A percentile compares a stretch with the other conserved stretches of the same genome.
Evolutionary conservation across 1,140 invertebrate genomes (phyloP).

Genomic region (Leucophenga varia): DNA sequence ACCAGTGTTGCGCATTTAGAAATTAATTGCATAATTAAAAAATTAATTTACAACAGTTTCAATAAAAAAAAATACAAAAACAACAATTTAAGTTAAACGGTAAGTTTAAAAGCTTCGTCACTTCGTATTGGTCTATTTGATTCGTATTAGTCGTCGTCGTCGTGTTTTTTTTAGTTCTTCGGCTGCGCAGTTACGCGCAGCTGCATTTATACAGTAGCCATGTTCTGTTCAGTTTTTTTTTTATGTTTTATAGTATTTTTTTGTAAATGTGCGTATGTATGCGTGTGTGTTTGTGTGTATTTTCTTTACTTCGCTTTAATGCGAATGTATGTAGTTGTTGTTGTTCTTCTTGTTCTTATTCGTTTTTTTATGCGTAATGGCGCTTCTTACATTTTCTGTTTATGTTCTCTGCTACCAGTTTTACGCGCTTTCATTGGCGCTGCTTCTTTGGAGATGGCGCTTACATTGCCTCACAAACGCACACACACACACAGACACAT

Average conservation of each 20-base stretch:
- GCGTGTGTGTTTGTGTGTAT: too few relatives aligned
- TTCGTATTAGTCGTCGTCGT: slow-evolving; percentile 9
- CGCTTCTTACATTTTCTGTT: slow-evolving; percentile 7
- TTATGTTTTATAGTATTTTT: too few relatives aligned
- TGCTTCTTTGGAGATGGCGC: too few relatives aligned
- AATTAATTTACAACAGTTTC: too few relatives aligned
- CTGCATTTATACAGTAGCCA: slow-evolving; percentile 25
- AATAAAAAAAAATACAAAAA: too few relatives aligned
- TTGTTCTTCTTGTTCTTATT: slow-evolving; percentile 26
- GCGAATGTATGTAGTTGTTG: too few relatives aligned
- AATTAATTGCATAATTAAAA: too few relatives aligned
- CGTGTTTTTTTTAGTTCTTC: slow-evolving; percentile 20
- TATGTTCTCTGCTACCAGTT: slow-evolving; percentile 45
- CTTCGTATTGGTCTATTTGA: slow-evolving; percentile 14
- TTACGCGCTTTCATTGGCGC: slow-evolving; percentile 54
- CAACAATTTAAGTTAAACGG: too few relatives aligned
- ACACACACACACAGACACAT: too few relatives aligned
- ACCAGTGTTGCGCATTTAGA: too few relatives aligned
- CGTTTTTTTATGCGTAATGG: slow-evolving; percentile 8
- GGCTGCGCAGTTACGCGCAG: slow-evolving; percentile 25
- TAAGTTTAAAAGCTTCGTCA: slow-evolving; percentile 8
- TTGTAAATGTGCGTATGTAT: too few relatives aligned
- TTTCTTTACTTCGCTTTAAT: too few relatives aligned
- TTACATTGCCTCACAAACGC: slow-evolving; percentile 4
- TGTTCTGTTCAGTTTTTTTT: neutral